These are phyloP conservation scores for Ophthalmolycus amberensis DNA, from an alignment of 2,113 vertebrate species.

Conservation along the genomic window DNA sequence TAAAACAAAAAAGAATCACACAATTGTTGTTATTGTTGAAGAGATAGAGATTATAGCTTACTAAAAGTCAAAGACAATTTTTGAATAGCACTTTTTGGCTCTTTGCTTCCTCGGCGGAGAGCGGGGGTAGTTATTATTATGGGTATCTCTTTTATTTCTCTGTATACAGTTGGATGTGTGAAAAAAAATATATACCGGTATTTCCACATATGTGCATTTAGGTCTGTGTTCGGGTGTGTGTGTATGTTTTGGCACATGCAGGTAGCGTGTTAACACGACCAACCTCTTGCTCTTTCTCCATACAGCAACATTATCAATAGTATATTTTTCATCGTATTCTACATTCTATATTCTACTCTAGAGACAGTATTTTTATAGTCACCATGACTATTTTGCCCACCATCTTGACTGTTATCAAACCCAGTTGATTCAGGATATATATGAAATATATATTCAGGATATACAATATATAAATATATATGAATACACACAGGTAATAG, in stretches of 20 bases:
- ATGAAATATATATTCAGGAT: constrained; percentile 68
- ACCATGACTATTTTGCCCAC: constrained; percentile 77
- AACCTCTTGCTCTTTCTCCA: constrained; percentile 70
- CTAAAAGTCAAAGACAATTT: constrained; percentile 82
- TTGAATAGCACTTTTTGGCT: constrained; percentile 87
- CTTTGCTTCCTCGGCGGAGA: constrained; percentile 82
- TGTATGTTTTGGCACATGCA: constrained; percentile 81
- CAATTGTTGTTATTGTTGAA: constrained; percentile 78
- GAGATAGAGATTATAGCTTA: constrained; percentile 82
- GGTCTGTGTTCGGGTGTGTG: constrained; percentile 80
- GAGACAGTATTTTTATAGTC: constrained; percentile 84
- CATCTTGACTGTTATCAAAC: constrained; percentile 81
- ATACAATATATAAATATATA: constrained; percentile 40
- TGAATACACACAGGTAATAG: constrained; percentile 62
- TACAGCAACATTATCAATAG: constrained; percentile 73
- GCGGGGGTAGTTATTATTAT: constrained; percentile 80
- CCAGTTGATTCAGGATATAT: constrained; percentile 77
- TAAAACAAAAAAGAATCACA: constrained; percentile 74
- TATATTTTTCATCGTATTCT: constrained; percentile 79
- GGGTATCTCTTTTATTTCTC: constrained; percentile 83
- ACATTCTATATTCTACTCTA: constrained; percentile 74
- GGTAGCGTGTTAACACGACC: constrained; percentile 71
- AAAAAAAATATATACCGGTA: constrained; percentile 78
- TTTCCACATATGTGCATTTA: constrained; percentile 84
- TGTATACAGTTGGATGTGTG: constrained; percentile 85